These are phyloP conservation scores for Neotoxoptera formosana DNA, from an alignment of 1,140 invertebrate species.

Conservation along the genomic window DNA sequence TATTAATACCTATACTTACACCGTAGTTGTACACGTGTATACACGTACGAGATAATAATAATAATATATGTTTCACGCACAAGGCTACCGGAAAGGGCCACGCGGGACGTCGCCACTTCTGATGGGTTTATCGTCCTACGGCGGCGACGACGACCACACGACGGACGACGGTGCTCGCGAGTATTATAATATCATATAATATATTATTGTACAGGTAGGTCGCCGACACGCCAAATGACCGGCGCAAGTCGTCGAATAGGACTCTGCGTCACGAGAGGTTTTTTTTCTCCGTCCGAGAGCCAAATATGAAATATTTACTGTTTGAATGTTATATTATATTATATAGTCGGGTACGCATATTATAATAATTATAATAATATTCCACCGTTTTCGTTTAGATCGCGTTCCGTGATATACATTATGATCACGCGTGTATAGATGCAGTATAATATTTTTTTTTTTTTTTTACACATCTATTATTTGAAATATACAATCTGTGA, in stretches of 20 bases:
- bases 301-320: background rate
- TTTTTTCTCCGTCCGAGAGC: background rate
- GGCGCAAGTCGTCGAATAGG: background rate
- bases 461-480: no score
- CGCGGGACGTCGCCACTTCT: slow-evolving; percentile 43
- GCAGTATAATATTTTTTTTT: no score
- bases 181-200: background rate
- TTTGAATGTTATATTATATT: background rate
- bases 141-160: background rate
- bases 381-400: background rate
- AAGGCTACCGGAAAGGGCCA: slow-evolving; percentile 56
- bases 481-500: no score
- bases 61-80: slow-evolving; percentile 37
- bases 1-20: background rate
- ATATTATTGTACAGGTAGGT: background rate
- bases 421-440: background rate
- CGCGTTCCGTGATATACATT: background rate
- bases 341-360: no score
- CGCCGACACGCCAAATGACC: slow-evolving; percentile 11
- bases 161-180: background rate
- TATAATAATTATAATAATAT: no score
- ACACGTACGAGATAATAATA: slow-evolving; percentile 25
- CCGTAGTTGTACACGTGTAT: slow-evolving; percentile 47
- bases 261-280: background rate
- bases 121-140: slow-evolving; percentile 51